A percentile compares a stretch with the other conserved stretches of the same genome.
Evolutionary conservation across 2,888 invertebrate species (phyloP).

Genomic region (Uropetala carovei): DNA sequence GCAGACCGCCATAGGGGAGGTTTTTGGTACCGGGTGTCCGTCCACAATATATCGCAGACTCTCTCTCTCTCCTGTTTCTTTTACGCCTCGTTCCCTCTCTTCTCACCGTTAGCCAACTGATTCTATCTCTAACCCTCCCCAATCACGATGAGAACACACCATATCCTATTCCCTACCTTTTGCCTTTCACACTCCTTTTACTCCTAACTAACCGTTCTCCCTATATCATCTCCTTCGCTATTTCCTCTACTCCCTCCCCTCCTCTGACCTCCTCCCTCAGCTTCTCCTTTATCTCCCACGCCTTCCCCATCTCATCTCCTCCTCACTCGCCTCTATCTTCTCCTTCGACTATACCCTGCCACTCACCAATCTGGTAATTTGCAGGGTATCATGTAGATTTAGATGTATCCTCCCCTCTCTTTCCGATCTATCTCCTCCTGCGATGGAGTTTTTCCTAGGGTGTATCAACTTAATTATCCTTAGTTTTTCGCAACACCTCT

Average conservation of each 20-base stretch:
- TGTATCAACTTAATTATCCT: too few species aligned
- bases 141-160: neutral
- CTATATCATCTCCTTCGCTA: neutral
- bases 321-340: neutral
- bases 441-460: neutral
- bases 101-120: too few species aligned
- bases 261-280: neutral
- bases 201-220: neutral
- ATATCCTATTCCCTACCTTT: neutral
- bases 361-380: too few species aligned
- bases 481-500: neutral
- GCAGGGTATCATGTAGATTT: too few species aligned
- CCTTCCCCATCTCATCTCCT: too few species aligned
- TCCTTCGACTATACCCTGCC: too few species aligned
- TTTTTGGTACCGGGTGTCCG: neutral
- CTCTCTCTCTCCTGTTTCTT: too few species aligned
- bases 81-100: too few species aligned
- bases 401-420: too few species aligned
- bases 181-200: neutral
- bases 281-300: neutral
- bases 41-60: too few species aligned
- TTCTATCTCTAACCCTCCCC: neutral
- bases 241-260: neutral
- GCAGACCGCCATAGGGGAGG: neutral
- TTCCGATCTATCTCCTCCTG: neutral